phyloP scores from a whole-genome alignment of 2,113 vertebrate species.

The Sceloporus tristichus region DNA sequence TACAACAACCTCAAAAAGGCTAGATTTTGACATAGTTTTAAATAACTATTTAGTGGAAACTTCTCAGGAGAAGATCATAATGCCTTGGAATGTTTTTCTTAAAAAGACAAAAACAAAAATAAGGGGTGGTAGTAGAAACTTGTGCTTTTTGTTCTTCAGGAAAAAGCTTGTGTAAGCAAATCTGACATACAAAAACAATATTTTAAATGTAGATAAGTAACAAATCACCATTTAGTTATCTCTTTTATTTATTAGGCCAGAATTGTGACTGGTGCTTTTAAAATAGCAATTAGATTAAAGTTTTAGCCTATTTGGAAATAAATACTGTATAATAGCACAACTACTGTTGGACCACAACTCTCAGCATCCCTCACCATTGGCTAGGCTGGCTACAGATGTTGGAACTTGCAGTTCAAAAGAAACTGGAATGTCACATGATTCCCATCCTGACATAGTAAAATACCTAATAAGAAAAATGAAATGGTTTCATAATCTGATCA shows the following conservation, averaged over 20 bases:
- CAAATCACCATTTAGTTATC: slow-evolving; percentile 8
- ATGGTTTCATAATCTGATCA: background rate
- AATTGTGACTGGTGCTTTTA: background rate
- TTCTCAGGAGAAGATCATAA: slow-evolving; percentile 25
- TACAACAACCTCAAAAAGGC: slow-evolving; percentile 38
- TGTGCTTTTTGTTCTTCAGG: background rate
- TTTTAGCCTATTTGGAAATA: background rate
- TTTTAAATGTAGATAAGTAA: slow-evolving; percentile 16
- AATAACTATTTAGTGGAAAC: slow-evolving; percentile 22
- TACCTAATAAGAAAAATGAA: background rate
- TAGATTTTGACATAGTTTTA: slow-evolving; percentile 6
- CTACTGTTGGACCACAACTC: too few relatives aligned
- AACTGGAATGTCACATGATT: too few relatives aligned
- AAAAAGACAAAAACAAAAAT: slow-evolving; percentile 42
- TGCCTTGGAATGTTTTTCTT: slow-evolving; percentile 35
- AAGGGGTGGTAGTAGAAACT: slow-evolving; percentile 12
- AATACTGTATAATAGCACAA: too few relatives aligned
- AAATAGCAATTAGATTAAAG: slow-evolving; percentile 10
- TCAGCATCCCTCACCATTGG: too few relatives aligned
- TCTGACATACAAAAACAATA: background rate
- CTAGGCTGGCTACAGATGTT: too few relatives aligned
- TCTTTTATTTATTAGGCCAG: background rate
- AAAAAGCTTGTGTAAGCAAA: slow-evolving; percentile 41
- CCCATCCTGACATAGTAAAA: background rate
- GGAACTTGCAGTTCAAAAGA: too few relatives aligned